phyloP scores from a whole-genome alignment of 2,113 vertebrate genomes.

The Isichthys henryi region DNA sequence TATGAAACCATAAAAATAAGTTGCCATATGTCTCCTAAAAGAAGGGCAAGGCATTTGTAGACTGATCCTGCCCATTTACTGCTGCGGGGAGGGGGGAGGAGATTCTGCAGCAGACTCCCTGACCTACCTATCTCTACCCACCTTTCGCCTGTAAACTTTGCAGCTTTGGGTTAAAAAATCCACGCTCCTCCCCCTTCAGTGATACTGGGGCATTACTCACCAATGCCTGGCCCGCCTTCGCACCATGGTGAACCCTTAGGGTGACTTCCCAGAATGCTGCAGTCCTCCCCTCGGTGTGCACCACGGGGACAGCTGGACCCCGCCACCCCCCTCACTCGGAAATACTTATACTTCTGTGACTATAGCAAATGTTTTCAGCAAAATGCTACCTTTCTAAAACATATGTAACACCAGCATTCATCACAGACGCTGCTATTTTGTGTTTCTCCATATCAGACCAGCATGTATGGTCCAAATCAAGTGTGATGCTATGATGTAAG shows the following conservation, averaged over 20 bases:
- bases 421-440: background rate
- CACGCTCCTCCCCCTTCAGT: no score
- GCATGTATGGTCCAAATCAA: background rate
- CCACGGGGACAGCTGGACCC: background rate
- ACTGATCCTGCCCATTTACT: background rate
- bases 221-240: background rate
- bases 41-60: conserved; percentile 5
- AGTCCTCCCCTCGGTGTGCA: background rate
- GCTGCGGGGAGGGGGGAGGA: background rate
- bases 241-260: background rate
- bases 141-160: background rate
- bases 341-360: background rate
- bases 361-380: background rate
- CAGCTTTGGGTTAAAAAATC: background rate
- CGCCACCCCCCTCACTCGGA: background rate
- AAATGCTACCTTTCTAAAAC: background rate
- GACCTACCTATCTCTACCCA: background rate
- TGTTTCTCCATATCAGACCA: background rate
- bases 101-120: conserved; percentile 5
- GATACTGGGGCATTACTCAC: background rate
- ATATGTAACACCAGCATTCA: background rate
- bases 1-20: background rate
- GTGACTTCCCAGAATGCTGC: background rate
- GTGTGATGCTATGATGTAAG: no score
- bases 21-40: background rate